Conservation (phyloP, 2,113 vertebrate species). For the Fregata magnificens region DNA sequence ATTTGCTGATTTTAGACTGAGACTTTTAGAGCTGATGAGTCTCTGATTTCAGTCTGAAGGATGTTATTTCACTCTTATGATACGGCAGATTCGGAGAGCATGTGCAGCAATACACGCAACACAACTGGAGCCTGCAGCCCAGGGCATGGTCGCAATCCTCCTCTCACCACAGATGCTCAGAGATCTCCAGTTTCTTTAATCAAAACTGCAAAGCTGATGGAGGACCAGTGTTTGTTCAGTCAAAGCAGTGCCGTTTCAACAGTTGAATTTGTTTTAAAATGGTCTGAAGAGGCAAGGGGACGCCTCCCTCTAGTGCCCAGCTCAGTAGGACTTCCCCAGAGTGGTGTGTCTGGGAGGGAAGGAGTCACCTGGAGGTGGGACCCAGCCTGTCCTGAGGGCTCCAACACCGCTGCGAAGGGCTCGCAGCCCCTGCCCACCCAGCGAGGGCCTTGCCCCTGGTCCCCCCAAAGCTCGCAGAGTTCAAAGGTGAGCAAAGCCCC, state of each 20-base stretch:
- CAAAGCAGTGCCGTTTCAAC: neutral
- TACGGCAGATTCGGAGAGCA: neutral
- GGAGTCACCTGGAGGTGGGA: neutral
- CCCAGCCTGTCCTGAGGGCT: neutral
- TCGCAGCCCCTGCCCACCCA: neutral
- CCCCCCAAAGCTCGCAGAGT: neutral
- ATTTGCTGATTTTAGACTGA: neutral
- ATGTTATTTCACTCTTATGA: neutral
- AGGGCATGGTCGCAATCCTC: neutral
- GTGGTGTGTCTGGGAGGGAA: neutral
- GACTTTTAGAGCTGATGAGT: neutral
- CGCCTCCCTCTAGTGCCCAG: neutral
- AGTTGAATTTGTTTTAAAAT: neutral
- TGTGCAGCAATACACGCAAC: rapidly evolving
- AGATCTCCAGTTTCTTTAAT: neutral
- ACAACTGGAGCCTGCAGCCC: neutral
- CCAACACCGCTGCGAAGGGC: neutral
- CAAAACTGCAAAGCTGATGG: neutral
- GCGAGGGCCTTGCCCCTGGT: neutral
- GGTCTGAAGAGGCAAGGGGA: neutral
- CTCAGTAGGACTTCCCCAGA: neutral
- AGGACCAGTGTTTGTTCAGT: neutral
- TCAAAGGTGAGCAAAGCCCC: rapidly evolving
- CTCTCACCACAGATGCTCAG: neutral
- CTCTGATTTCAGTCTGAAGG: neutral